Evolutionary conservation across 2,888 invertebrate genomes (phyloP).

Genomic region (Schizotus pectinicornis): DNA sequence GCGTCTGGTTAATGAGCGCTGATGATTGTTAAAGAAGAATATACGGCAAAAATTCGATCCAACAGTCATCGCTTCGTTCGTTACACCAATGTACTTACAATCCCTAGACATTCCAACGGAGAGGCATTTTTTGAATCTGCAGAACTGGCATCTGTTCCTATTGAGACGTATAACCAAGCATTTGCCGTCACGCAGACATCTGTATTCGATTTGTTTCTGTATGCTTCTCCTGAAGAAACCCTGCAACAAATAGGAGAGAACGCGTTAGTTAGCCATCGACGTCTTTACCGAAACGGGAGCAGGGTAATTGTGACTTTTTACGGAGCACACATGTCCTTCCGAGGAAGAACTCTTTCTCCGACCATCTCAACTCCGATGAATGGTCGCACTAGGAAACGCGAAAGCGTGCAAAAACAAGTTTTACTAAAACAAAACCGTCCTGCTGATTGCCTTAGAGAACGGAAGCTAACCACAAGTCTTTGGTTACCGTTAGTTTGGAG

Average conservation of each 20-base stretch:
- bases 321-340: slow-evolving; percentile 9
- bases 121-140: slow-evolving; percentile 95
- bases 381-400: slow-evolving; percentile 30
- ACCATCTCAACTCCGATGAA: slow-evolving; percentile 23
- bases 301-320: slow-evolving; percentile 13
- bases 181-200: slow-evolving; percentile 92
- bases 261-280: not conserved
- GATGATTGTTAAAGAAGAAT: too few relatives aligned
- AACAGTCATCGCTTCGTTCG: not conserved
- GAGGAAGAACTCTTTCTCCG: slow-evolving; percentile 6
- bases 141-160: slow-evolving; percentile 94
- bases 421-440: slow-evolving; percentile 20
- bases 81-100: slow-evolving; percentile 72
- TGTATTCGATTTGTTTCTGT: slow-evolving; percentile 95
- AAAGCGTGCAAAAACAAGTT: slow-evolving; percentile 31
- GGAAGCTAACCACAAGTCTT: slow-evolving; percentile 28
- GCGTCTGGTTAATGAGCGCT: too few relatives aligned
- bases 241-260: slow-evolving; percentile 61
- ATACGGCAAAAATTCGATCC: not conserved
- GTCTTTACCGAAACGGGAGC: slow-evolving; percentile 5
- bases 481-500: slow-evolving; percentile 33
- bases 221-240: slow-evolving; percentile 96
- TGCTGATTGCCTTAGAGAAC: slow-evolving; percentile 25
- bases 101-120: slow-evolving; percentile 97
- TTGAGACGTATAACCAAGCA: slow-evolving; percentile 92